Percentiles rank a stretch among this genome's conserved stretches.
phyloP scores from a whole-genome alignment of 2,888 invertebrate species.

The Ectemnius lituratus region DNA sequence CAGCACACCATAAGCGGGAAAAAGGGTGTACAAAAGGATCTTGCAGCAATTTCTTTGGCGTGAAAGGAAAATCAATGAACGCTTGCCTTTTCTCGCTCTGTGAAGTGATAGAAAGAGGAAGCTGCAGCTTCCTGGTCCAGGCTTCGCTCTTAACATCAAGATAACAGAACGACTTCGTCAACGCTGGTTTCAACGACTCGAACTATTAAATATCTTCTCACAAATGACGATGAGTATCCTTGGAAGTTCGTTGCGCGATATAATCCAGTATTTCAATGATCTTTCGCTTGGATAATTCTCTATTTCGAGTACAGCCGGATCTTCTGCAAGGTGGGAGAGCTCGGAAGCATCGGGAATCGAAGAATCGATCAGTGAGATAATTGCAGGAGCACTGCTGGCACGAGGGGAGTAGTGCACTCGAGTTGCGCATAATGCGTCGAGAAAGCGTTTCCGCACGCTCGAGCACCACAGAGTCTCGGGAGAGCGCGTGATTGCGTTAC shows the following conservation, averaged over 20 bases:
- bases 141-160: neutral
- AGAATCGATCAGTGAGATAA: conserved; percentile 51
- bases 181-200: neutral
- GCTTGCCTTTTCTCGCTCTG: conserved; percentile 1
- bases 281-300: neutral
- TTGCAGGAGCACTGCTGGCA: conserved; percentile 28
- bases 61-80: conserved; percentile 6
- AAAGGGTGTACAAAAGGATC: neutral
- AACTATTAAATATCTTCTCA: neutral
- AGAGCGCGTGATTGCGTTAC: neutral
- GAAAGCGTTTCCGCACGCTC: conserved; percentile 33
- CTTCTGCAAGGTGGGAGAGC: neutral
- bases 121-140: conserved; percentile 2
- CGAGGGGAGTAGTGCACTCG: neutral
- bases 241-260: neutral
- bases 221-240: neutral
- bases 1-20: neutral
- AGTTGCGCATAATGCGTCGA: conserved; percentile 28
- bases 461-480: neutral
- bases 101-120: neutral
- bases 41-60: neutral
- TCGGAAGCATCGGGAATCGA: conserved; percentile 12
- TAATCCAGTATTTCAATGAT: neutral
- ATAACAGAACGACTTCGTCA: neutral
- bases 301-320: neutral